phyloP scores from a whole-genome alignment of 2,113 vertebrate genomes.

The Pelecanus crispus region DNA sequence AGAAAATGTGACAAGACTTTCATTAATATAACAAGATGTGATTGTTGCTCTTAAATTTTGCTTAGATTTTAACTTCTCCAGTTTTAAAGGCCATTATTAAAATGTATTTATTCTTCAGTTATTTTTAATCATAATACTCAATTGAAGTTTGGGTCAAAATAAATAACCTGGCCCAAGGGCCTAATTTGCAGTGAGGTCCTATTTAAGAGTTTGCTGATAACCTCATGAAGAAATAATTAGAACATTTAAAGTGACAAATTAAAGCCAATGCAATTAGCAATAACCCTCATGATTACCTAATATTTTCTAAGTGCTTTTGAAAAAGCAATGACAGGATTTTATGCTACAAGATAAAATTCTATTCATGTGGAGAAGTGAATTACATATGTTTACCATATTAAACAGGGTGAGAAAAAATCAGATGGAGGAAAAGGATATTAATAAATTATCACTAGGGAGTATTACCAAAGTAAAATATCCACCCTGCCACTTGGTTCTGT shows the following conservation, averaged over 20 bases:
- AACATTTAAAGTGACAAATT: conserved; percentile 66
- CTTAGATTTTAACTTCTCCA: conserved; percentile 5
- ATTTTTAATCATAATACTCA: conserved; percentile 58
- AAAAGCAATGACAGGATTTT: conserved; percentile 57
- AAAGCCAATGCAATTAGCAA: conserved; percentile 61
- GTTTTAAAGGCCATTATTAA: conserved; percentile 30
- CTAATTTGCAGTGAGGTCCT: conserved; percentile 45
- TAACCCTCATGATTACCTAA: conserved; percentile 63
- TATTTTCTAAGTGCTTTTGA: conserved; percentile 58
- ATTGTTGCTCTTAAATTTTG: conserved; percentile 5
- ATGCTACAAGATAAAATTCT: conserved; percentile 51
- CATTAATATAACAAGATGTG: neutral
- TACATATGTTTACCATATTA: conserved; percentile 63
- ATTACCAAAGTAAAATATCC: neutral
- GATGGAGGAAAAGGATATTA: conserved; percentile 25
- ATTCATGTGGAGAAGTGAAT: conserved; percentile 50
- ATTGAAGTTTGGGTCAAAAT: conserved; percentile 59
- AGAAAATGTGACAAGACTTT: neutral
- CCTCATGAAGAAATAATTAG: conserved; percentile 63
- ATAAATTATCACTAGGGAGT: neutral
- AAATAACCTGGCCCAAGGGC: conserved; percentile 55
- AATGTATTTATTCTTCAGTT: conserved; percentile 42
- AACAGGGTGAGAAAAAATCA: conserved; percentile 39
- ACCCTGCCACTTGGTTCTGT: neutral
- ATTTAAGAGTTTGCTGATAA: conserved; percentile 58